These are phyloP conservation scores for Nomada ruficornis DNA, from an alignment of 2,888 invertebrate species.

Conservation along the genomic window DNA sequence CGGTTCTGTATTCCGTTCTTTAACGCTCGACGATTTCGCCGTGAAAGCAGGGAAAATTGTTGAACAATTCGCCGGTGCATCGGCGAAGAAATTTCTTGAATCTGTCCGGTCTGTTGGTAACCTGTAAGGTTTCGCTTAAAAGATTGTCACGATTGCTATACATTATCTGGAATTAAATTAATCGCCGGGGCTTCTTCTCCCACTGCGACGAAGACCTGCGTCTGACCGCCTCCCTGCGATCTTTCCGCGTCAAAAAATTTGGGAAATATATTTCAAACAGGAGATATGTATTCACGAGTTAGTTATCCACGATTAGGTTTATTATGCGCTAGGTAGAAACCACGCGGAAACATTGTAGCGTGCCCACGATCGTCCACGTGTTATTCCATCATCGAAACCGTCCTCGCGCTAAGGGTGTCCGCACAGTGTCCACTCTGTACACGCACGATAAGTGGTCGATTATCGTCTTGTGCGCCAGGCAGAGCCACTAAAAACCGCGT, in stretches of 20 bases:
- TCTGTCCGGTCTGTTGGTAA: no score
- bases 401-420: constrained; percentile 41
- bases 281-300: no score
- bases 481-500: constrained; percentile 61
- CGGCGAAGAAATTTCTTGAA: neutral
- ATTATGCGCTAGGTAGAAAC: neutral
- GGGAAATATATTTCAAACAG: no score
- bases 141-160: no score
- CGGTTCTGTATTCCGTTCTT: neutral
- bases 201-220: no score
- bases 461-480: constrained; percentile 51
- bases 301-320: neutral
- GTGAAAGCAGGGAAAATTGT: no score
- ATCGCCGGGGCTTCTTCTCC: no score
- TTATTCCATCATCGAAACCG: constrained; percentile 29
- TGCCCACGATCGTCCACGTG: constrained; percentile 9
- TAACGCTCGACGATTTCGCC: neutral
- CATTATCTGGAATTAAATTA: no score
- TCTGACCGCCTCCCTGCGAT: no score
- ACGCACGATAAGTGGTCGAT: constrained; percentile 60
- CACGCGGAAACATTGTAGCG: constrained; percentile 1
- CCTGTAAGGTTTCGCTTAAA: no score
- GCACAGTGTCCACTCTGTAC: constrained; percentile 44
- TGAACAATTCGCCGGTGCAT: neutral
- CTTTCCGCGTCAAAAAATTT: no score